Evolutionary conservation across 1,140 invertebrate genomes (phyloP), one percentile per base, ranked within the genome.

Genomic region (Globodera ellingtonae): DNA sequence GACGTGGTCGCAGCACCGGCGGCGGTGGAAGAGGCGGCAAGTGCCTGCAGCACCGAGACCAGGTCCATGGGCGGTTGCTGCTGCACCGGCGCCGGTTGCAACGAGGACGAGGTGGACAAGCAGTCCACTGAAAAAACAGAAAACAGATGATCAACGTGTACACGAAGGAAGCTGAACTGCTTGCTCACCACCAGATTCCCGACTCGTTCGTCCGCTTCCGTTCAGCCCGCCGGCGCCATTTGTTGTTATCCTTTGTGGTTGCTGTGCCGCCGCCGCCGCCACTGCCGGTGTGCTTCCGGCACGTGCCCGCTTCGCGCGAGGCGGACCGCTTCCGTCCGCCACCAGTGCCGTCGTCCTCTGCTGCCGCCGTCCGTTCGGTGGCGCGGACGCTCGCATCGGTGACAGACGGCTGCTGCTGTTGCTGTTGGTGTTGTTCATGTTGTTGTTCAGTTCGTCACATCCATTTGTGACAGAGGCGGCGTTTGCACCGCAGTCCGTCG

Each of bases 221-320:
- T 52, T 52, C 52, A 15, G 13, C 15, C 56, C 56, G 4, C 5
- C 56, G 52, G 6, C 56, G 56, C 18, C 18, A 18, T 62, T 62
- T 62, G 46, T 18, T 70, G 67, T 21, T 2, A 18, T 21, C 66
- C 66, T 67, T 4, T 67, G 66, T 6, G 7, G 66, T 21, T 21
- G 8, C 18, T 67, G 66, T 21, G 66, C 66, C 66, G 5, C n/a
- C 66, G 18, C 50, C 67, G 67, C 46, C 56, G 18, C 13, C 56
- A 18, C 18, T 62, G 18, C 13, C 56, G 56, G 56, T 62, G 56
- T 70, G 24, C 67, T 70, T 47, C 67, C 67, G 67, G 67, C 46
- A 44, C 67, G 67, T 18, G 67, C 67, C 10, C 67, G 24, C 67
- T 70, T 70, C 35, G 67, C 67, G 9, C 67, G 67, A 10, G 67